phyloP scores from a whole-genome alignment of 2,888 invertebrate genomes.

The Venusia cambrica region DNA sequence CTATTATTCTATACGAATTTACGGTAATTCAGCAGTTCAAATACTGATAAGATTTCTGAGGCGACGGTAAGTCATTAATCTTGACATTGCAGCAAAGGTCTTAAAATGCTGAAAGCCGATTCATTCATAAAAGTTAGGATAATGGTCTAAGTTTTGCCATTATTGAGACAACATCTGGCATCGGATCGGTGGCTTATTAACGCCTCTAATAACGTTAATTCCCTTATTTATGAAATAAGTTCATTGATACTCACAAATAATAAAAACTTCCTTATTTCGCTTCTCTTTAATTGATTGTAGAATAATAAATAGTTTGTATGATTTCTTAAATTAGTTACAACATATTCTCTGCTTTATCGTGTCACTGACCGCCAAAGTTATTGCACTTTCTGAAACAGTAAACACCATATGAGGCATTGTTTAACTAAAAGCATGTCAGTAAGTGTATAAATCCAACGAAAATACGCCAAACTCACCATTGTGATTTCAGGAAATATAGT shows the following conservation, averaged over 20 bases:
- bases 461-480: constrained; percentile 58
- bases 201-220: no score
- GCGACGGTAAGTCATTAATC: constrained; percentile 47
- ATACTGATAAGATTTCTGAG: constrained; percentile 39
- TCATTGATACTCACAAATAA: constrained; percentile 14
- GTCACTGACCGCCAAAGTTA: constrained; percentile 38
- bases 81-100: constrained; percentile 48
- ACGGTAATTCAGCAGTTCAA: no score
- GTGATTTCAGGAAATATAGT: constrained; percentile 93
- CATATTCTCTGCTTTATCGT: not conserved
- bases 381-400: constrained; percentile 73
- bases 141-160: constrained; percentile 20
- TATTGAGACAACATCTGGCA: constrained; percentile 16
- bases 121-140: constrained; percentile 42
- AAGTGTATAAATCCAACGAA: constrained; percentile 1
- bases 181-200: constrained; percentile 11
- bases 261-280: constrained; percentile 1
- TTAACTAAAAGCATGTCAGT: no score
- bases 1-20: no score
- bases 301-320: constrained; percentile 4
- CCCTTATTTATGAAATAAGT: no score
- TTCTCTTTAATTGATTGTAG: constrained; percentile 6
- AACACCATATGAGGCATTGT: constrained; percentile 10
- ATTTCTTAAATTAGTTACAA: not conserved
- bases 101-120: constrained; percentile 33